Conservation (phyloP, 2,888 invertebrate species). For the Protodeltote pygarga region DNA sequence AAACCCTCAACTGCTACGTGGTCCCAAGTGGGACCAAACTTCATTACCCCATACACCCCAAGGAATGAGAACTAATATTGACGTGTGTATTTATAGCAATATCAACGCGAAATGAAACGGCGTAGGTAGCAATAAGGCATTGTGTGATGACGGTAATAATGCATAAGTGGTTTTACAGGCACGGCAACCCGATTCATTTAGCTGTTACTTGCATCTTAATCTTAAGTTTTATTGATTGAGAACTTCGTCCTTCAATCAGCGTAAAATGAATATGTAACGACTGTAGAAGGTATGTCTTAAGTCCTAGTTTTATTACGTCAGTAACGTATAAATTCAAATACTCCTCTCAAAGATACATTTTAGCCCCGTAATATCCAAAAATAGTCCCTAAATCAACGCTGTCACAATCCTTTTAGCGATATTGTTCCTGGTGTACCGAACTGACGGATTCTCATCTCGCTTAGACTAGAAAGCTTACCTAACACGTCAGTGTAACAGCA, state of each 20-base stretch:
- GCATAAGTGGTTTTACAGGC: constrained; percentile 37
- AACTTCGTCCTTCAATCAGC: constrained; percentile 28
- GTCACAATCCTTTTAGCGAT: constrained; percentile 39
- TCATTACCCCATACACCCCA: constrained; percentile 22
- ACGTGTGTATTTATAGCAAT: constrained; percentile 27
- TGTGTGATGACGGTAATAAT: constrained; percentile 40
- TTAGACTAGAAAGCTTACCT: constrained; percentile 43
- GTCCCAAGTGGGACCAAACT: constrained; percentile 21
- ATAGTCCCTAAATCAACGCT: constrained; percentile 37
- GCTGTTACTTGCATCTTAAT: constrained; percentile 31
- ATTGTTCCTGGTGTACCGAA: constrained; percentile 38
- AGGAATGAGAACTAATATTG: constrained; percentile 24
- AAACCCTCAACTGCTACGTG: constrained; percentile 40
- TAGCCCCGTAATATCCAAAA: constrained; percentile 21
- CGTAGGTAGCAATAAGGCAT: constrained; percentile 44
- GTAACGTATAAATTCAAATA: constrained; percentile 10
- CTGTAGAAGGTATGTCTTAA: constrained; percentile 1
- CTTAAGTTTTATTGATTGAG: constrained; percentile 28
- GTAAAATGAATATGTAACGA: constrained; percentile 15
- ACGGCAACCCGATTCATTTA: constrained; percentile 33
- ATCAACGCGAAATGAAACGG: constrained; percentile 29
- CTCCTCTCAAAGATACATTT: constrained; percentile 23
- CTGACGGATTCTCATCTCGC: constrained; percentile 35
- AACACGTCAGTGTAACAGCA: constrained; percentile 30
- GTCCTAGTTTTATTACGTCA: too few relatives aligned